Evolutionary conservation across 2,113 vertebrate species (phyloP), one percentile per base, ranked within the genome.

Genomic region (Drymodes brunneopygia): DNA sequence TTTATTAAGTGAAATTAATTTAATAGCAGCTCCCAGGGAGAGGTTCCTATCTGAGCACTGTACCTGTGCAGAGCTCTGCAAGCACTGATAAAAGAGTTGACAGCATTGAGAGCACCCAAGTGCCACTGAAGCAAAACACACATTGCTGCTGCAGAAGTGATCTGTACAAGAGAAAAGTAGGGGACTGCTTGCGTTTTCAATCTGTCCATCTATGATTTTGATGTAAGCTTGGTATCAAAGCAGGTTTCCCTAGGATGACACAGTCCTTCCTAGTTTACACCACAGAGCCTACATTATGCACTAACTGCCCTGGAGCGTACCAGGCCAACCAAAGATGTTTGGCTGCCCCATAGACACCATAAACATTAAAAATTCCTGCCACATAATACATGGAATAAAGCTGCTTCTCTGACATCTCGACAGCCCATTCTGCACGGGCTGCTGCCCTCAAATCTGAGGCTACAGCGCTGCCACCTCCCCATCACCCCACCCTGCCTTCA

Each of bases 361-460:
- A 70, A 65, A 61, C 1, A 1, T 45, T 57, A 47, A 20, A 58
- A 64, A 33, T 33, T 77, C 60, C 48, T 57, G 15, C 20, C 28
- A 40, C 20, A 20, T 18, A 27, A 61, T 7, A 38, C 9, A 4
- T 16, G 31, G 19, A 78, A 57, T 40, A 57, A 61, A 70, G 24
- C 22, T 24, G 11, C 5, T 14, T 22, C 28, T 89, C 28, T 15
- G n/a, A 35, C 28, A 44, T 35, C 16, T 62, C 0, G 0, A 48
- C 42, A 70, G 69, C 28, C 51, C n/a, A 3, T 40, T 77, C 77
- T 86, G 36, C 53, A 42, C 35, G 20, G 27, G 6, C 51, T 65
- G 69, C n/a, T 7, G 2, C 35, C 48, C 53, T 48, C 1, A 0
- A 8, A 38, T 15, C 53, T 0, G 0, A 67, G 40, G 29, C 20